Base-by-base conservation (phyloP, 2,888 invertebrate genomes). In the Acanthosepion esculentum region DNA sequence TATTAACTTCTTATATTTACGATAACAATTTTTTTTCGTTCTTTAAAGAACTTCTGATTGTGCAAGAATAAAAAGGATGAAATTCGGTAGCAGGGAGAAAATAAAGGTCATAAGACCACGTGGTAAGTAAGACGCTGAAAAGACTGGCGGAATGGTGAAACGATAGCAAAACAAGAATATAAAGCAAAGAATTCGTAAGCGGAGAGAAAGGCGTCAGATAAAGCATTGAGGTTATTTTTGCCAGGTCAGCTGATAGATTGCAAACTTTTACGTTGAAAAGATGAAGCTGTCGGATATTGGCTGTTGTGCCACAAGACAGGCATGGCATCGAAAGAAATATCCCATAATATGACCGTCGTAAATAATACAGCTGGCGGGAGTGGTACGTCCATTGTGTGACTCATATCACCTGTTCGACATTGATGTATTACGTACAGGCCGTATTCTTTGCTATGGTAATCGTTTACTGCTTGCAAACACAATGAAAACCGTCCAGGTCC, bases 161-260 rank as follows among this genome's bases (percentile, higher is more conserved):
- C 78, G 33, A 78, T 33, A 15, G 10, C n/a, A 78, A 8, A 33
- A n/a, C n/a, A 12, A n/a, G 78, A 78, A 78, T 12, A 78, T n/a
- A 78, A 78, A 78, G 78, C 78, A 78, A 78, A 78, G 78, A 78
- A 78, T n/a, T n/a, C 78, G n/a, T 33, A 78, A 15, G 78, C n/a
- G 12, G n/a, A 15, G n/a, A n/a, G 18, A 78, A 78, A n/a, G 78
- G 18, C n/a, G n/a, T 12, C 33, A n/a, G 78, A 78, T n/a, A 78
- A 78, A 78, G 78, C n/a, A n/a, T 33, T n/a, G 33, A 78, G 78
- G 78, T n/a, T 78, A 78, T 78, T 78, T 78, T 78, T 78, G 78
- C 78, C 78, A n/a, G 78, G 78, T 78, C 78, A 78, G n/a, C n/a
- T 78, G 78, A 78, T 78, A 78, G 78, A 78, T 78, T 78, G n/a